Evolutionary conservation across 2,888 invertebrate genomes (phyloP).

Genomic region (Augochlorella aurata): DNA sequence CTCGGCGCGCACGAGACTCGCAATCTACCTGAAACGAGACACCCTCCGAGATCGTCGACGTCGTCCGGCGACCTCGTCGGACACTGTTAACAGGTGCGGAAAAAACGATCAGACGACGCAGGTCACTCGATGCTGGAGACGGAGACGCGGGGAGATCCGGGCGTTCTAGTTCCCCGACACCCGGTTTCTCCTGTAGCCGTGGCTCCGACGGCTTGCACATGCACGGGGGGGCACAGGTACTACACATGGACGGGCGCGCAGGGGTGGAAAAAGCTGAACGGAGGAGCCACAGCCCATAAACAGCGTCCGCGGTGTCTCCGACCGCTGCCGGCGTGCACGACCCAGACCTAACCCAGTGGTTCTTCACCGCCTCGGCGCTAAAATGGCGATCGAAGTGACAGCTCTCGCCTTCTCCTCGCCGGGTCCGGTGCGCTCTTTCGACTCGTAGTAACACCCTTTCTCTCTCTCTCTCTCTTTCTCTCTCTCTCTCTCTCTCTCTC

Average conservation of each 20-base stretch:
- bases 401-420: slow-evolving; percentile 67
- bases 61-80: neutral
- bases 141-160: neutral
- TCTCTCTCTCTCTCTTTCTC: slow-evolving; percentile 19
- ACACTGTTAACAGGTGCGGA: neutral
- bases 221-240: neutral
- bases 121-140: too few species aligned
- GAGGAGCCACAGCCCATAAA: slow-evolving; percentile 51
- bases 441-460: slow-evolving; percentile 43
- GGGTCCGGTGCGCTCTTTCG: slow-evolving; percentile 53
- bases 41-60: slow-evolving; percentile 16
- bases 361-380: slow-evolving; percentile 74
- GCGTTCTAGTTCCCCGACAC: neutral
- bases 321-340: slow-evolving; percentile 73
- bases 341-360: slow-evolving; percentile 63
- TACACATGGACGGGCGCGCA: slow-evolving; percentile 23
- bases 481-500: slow-evolving; percentile 25
- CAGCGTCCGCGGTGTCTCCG: too few species aligned
- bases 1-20: slow-evolving; percentile 34
- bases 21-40: slow-evolving; percentile 23
- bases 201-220: slow-evolving; percentile 12
- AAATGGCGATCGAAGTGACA: slow-evolving; percentile 82
- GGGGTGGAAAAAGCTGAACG: slow-evolving; percentile 32
- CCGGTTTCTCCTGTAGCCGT: too few species aligned
- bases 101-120: too few species aligned